phyloP scores from a whole-genome alignment of 2,113 vertebrate genomes.

The Brienomyrus brachyistius region DNA sequence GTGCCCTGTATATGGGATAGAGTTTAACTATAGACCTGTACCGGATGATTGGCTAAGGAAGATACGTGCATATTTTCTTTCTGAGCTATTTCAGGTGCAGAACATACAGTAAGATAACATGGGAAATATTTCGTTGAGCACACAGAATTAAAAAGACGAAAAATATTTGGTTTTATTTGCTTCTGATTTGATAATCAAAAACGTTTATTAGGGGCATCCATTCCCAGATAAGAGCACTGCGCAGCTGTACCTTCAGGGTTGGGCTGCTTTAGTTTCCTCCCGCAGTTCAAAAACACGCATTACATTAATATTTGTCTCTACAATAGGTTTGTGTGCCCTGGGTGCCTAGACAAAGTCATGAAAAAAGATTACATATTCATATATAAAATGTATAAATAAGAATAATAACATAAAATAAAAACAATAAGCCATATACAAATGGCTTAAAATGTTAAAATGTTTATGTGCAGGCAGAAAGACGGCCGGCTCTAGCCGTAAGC shows the following conservation, averaged over 20 bases:
- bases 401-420: neutral
- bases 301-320: neutral
- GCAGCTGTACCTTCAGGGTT: neutral
- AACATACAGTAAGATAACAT: neutral
- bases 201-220: neutral
- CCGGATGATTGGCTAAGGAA: too few species aligned
- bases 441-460: neutral
- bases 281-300: neutral
- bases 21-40: too few species aligned
- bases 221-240: neutral
- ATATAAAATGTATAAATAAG: neutral
- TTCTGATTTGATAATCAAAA: neutral
- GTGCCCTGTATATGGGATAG: too few species aligned
- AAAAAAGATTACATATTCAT: neutral
- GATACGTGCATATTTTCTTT: too few species aligned
- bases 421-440: neutral
- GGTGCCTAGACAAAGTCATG: neutral
- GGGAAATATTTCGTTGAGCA: neutral
- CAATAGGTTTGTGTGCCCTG: neutral
- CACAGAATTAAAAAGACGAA: neutral
- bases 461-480: neutral
- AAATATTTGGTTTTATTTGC: neutral
- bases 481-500: neutral
- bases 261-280: neutral
- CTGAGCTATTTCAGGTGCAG: neutral